Percentiles rank a stretch among this genome's conserved stretches.
phyloP scores from a whole-genome alignment of 2,888 invertebrate species.

The Oscheius sp. region DNA sequence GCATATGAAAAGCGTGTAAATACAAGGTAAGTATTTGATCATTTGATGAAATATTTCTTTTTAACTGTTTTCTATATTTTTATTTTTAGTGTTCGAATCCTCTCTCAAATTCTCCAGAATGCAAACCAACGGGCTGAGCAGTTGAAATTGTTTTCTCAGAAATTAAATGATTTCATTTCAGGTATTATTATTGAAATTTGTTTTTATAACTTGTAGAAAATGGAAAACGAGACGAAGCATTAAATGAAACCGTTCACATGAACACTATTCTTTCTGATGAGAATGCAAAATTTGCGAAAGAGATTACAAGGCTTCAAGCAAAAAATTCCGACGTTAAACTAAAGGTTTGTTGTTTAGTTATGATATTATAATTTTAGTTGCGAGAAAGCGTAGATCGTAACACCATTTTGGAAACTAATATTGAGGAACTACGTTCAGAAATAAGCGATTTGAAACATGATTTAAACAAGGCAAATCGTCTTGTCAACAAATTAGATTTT shows the following conservation, averaged over 20 bases:
- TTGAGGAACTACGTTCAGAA: conserved; percentile 83
- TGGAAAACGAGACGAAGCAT: conserved; percentile 19
- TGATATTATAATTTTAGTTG: background rate
- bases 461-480: conserved; percentile 68
- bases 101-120: conserved; percentile 14
- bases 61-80: background rate
- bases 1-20: conserved; percentile 38
- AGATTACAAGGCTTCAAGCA: conserved; percentile 2
- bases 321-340: conserved; percentile 7
- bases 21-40: conserved; percentile 25
- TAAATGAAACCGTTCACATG: conserved; percentile 30
- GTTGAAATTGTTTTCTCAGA: conserved; percentile 9
- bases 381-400: conserved; percentile 25
- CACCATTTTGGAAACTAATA: conserved; percentile 21
- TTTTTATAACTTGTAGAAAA: background rate
- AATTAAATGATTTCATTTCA: conserved; percentile 27
- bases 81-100: conserved; percentile 10
- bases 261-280: conserved; percentile 18
- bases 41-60: background rate
- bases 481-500: conserved; percentile 58
- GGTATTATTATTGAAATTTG: conserved; percentile 9
- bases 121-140: conserved; percentile 16
- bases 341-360: background rate
- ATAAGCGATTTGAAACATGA: conserved; percentile 89
- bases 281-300: conserved; percentile 18